These are phyloP conservation scores for Crioceris asparagi DNA, from an alignment of 2,888 invertebrate genomes.

Conservation along the genomic window DNA sequence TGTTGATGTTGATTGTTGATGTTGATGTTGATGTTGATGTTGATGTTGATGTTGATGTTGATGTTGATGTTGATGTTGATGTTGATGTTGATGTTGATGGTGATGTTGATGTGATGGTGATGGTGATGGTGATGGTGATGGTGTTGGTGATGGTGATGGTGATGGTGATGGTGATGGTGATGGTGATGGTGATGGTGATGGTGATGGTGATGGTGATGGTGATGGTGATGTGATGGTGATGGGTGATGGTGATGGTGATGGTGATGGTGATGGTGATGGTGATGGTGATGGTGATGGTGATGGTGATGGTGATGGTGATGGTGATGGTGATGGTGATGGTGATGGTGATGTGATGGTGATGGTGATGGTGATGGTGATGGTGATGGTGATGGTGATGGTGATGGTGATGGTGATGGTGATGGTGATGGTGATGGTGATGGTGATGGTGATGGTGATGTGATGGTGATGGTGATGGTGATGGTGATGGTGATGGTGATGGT, in stretches of 20 bases:
- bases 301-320: constrained; percentile 7
- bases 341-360: no score
- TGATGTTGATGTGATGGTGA: no score
- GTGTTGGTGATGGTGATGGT: constrained; percentile 7
- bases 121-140: no score
- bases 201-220: constrained; percentile 6
- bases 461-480: no score
- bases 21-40: constrained; percentile 1
- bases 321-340: constrained; percentile 7
- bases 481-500: constrained; percentile 7
- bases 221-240: no score
- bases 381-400: constrained; percentile 7
- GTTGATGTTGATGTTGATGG: no score
- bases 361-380: no score
- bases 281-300: constrained; percentile 7
- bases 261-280: constrained; percentile 7
- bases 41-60: constrained; percentile 1
- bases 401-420: constrained; percentile 8
- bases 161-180: constrained; percentile 6
- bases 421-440: constrained; percentile 6
- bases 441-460: no score
- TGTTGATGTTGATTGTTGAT: constrained; percentile 1
- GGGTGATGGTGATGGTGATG: no score
- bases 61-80: constrained; percentile 5
- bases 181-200: constrained; percentile 7